A percentile compares a stretch with the other conserved stretches of the same genome.
Evolutionary conservation across 1,140 invertebrate genomes (phyloP).

Genomic region (Teleopsis dalmanni): DNA sequence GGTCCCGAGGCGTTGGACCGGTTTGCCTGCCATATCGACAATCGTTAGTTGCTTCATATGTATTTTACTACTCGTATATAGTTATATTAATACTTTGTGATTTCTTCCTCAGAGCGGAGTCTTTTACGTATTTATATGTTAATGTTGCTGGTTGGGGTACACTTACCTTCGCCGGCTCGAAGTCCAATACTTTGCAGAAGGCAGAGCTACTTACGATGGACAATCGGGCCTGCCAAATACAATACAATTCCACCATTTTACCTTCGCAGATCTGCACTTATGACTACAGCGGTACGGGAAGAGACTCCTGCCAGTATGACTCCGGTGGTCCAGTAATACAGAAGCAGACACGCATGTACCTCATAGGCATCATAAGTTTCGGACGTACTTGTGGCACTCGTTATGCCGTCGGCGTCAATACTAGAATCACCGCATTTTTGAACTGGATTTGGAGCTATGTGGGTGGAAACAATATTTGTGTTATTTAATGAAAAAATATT

Average conservation of each 20-base stretch:
- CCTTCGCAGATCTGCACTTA: conserved; percentile 30
- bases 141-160: conserved; percentile 37
- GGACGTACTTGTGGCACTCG: conserved; percentile 50
- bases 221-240: conserved; percentile 18
- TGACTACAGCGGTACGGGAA: conserved; percentile 20
- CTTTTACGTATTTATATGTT: conserved; percentile 20
- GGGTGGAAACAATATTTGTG: conserved; percentile 19
- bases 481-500: too few species aligned
- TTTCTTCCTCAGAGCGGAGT: conserved; percentile 8
- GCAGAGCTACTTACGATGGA: conserved; percentile 22
- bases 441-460: conserved; percentile 52
- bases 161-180: conserved; percentile 23
- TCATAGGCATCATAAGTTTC: conserved; percentile 58
- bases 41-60: conserved; percentile 17
- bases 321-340: conserved; percentile 37
- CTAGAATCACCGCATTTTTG: conserved; percentile 56
- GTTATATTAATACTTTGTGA: background rate
- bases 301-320: conserved; percentile 37
- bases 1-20: conserved; percentile 33
- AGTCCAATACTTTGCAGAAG: conserved; percentile 34
- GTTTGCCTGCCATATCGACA: conserved; percentile 31
- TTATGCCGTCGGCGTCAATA: conserved; percentile 56
- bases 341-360: conserved; percentile 19
- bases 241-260: conserved; percentile 21
- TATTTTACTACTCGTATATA: background rate